Conservation (phyloP, 2,888 invertebrate genomes). For the Temnothorax rugatulus region DNA sequence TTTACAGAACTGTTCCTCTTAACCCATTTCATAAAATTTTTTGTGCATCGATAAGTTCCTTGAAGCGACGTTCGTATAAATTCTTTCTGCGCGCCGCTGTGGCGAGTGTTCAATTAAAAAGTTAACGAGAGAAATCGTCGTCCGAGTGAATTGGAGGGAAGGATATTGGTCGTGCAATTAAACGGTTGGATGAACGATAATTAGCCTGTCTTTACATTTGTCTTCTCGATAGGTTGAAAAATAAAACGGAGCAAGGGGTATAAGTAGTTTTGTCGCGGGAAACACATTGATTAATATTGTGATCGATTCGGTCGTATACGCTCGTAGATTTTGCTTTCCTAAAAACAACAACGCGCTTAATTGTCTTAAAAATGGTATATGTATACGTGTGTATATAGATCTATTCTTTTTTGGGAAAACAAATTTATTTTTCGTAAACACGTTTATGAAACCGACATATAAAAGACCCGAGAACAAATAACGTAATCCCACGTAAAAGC, state of each 20-base stretch:
- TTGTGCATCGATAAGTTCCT: constrained; percentile 49
- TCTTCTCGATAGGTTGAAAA: constrained; percentile 14
- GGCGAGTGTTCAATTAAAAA: constrained; percentile 38
- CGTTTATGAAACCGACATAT: constrained; percentile 22
- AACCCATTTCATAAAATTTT: constrained; percentile 37
- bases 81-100: constrained; percentile 22
- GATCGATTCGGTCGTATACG: constrained; percentile 32
- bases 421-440: constrained; percentile 5
- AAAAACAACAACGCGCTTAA: constrained; percentile 40
- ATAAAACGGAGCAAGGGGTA: constrained; percentile 2
- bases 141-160: constrained; percentile 26
- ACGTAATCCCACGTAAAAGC: constrained; percentile 41
- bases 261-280: neutral
- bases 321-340: constrained; percentile 32
- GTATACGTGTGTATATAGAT: constrained; percentile 19
- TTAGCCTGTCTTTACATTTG: constrained; percentile 26
- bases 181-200: constrained; percentile 23
- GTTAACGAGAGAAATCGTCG: constrained; percentile 35
- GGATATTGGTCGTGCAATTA: constrained; percentile 39
- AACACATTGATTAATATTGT: constrained; percentile 36
- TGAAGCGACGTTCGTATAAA: constrained; percentile 44
- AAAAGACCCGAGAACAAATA: constrained; percentile 40
- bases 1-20: constrained; percentile 35
- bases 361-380: constrained; percentile 30
- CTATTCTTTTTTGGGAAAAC: neutral